Conservation (phyloP, 2,113 vertebrate genomes). For the Podilymbus podiceps region DNA sequence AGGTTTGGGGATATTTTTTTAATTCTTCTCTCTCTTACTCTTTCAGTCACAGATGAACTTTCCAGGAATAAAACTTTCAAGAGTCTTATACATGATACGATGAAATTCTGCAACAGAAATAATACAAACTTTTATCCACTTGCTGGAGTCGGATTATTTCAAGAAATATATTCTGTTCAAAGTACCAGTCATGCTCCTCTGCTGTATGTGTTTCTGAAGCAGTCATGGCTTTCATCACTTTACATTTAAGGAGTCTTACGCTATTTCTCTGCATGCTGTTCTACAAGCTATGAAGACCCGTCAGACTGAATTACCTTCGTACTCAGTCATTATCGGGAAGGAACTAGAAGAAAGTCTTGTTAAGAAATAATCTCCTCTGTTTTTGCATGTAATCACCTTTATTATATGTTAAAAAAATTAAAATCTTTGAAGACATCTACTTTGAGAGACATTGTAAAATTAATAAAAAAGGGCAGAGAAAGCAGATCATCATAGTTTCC, state of each 20-base stretch:
- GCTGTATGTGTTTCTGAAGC: neutral
- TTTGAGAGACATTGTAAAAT: neutral
- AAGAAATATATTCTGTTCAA: neutral
- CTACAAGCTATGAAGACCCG: neutral
- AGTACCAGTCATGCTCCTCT: neutral
- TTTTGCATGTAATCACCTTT: neutral
- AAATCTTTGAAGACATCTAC: neutral
- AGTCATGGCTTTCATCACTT: neutral
- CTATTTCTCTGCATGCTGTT: neutral
- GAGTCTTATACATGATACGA: accelerated
- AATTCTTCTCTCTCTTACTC: neutral
- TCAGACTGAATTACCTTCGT: neutral
- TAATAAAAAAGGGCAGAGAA: neutral
- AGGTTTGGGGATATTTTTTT: neutral
- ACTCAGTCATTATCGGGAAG: neutral
- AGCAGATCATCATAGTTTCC: neutral
- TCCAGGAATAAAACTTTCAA: slow-evolving; percentile 23
- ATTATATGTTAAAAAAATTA: neutral
- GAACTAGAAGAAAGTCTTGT: neutral
- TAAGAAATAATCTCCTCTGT: neutral
- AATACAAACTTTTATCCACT: neutral
- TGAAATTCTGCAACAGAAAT: neutral
- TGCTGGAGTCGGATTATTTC: neutral
- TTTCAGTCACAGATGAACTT: neutral
- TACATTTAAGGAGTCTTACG: neutral